phyloP scores from a whole-genome alignment of 2,797 vertebrate species.

The Cossypha heuglini region DNA sequence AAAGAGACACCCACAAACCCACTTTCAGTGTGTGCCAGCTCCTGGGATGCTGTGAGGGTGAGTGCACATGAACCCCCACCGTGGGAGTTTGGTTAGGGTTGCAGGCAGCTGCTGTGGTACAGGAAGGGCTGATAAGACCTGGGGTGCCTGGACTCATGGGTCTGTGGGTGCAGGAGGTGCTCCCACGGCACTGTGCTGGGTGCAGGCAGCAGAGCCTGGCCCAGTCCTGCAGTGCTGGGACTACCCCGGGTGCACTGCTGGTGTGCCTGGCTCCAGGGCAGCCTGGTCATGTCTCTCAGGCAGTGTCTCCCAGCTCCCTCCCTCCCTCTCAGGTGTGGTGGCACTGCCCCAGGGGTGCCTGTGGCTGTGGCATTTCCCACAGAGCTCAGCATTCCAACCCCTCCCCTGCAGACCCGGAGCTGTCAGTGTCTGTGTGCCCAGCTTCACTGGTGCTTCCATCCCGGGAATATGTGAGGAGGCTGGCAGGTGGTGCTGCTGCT shows the following conservation, averaged over 20 bases:
- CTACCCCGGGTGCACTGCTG: background rate
- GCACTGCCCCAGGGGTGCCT: accelerated
- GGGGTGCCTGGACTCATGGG: accelerated
- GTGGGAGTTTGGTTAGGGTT: background rate
- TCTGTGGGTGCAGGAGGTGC: background rate
- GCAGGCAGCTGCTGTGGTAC: background rate
- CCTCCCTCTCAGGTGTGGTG: background rate
- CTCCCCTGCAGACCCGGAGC: background rate
- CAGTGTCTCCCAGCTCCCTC: background rate
- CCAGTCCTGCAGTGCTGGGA: accelerated
- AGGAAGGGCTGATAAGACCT: background rate
- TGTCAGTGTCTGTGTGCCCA: accelerated
- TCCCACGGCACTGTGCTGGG: accelerated
- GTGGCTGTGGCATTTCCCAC: accelerated
- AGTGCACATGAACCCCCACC: accelerated
- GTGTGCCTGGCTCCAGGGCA: background rate
- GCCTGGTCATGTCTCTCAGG: background rate
- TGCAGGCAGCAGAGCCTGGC: background rate
- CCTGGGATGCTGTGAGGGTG: background rate
- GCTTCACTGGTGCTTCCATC: background rate
- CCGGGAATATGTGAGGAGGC: background rate
- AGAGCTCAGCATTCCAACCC: background rate
- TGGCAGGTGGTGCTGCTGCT: background rate
- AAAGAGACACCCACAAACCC: background rate
- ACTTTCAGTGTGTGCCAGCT: background rate